Evolutionary conservation across 2,888 invertebrate genomes (phyloP).

Genomic region (Sympetrum striolatum): DNA sequence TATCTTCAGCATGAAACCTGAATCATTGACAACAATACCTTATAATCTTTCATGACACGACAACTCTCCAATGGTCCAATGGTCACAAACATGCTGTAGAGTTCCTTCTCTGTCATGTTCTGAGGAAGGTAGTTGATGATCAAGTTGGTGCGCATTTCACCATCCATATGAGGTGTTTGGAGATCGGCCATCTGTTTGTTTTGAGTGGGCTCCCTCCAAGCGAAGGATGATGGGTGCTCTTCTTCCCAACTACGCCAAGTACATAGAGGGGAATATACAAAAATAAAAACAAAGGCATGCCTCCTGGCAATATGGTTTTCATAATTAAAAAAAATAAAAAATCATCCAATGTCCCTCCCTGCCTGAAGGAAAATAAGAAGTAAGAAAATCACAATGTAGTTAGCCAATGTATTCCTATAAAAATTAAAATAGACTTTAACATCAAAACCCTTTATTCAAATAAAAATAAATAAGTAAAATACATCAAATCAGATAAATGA

Average conservation of each 20-base stretch:
- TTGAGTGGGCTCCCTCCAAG: slow-evolving; percentile 29
- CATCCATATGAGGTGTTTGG: slow-evolving; percentile 44
- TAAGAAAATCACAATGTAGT: slow-evolving; percentile 43
- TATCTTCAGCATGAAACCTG: too few relatives aligned
- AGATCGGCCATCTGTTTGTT: slow-evolving; percentile 44
- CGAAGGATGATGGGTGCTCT: slow-evolving; percentile 38
- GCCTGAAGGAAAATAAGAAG: slow-evolving; percentile 44
- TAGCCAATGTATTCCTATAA: background rate
- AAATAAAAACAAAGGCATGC: slow-evolving; percentile 45
- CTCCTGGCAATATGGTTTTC: slow-evolving; percentile 45
- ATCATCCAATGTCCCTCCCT: slow-evolving; percentile 42
- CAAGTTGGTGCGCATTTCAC: slow-evolving; percentile 72
- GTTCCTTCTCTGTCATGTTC: slow-evolving; percentile 88
- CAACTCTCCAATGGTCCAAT: slow-evolving; percentile 90
- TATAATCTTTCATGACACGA: slow-evolving; percentile 89
- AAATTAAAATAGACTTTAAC: slow-evolving; percentile 29
- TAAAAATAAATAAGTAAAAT: slow-evolving; percentile 31
- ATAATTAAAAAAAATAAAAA: slow-evolving; percentile 45
- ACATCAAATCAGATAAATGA: background rate
- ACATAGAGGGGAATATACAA: slow-evolving; percentile 45
- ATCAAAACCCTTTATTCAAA: slow-evolving; percentile 9
- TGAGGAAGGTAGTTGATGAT: slow-evolving; percentile 96
- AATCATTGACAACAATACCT: slow-evolving; percentile 62
- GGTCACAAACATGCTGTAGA: slow-evolving; percentile 86
- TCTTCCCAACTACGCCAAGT: slow-evolving; percentile 45